phyloP scores from a whole-genome alignment of 2,113 vertebrate species.

The Rhabdornis inornatus region DNA sequence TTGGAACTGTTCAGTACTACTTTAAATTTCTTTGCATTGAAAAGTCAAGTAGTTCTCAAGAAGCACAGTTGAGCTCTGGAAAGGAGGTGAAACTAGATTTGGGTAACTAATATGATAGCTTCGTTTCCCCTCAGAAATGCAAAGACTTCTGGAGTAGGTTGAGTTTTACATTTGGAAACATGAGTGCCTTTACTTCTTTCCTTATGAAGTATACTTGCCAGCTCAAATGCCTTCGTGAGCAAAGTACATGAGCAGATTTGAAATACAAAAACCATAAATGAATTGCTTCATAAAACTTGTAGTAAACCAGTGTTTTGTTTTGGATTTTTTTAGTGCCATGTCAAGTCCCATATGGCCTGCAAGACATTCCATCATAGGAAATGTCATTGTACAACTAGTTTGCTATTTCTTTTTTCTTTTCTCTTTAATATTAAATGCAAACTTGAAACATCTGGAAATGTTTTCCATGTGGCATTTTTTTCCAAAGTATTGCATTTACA shows the following conservation, averaged over 20 bases:
- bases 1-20: constrained; percentile 35
- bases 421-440: constrained; percentile 21
- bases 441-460: constrained; percentile 65
- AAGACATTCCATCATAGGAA: constrained; percentile 24
- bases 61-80: constrained; percentile 57
- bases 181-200: constrained; percentile 76
- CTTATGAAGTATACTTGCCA: constrained; percentile 43
- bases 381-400: constrained; percentile 11
- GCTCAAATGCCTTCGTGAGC: constrained; percentile 52
- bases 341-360: not conserved
- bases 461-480: constrained; percentile 71
- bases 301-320: constrained; percentile 30
- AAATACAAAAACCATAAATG: constrained; percentile 6
- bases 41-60: constrained; percentile 57
- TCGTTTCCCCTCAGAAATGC: constrained; percentile 42
- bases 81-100: constrained; percentile 55
- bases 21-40: constrained; percentile 41
- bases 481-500: constrained; percentile 68
- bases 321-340: not conserved
- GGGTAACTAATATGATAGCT: not conserved
- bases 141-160: constrained; percentile 1
- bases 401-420: not conserved
- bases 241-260: constrained; percentile 57
- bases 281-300: constrained; percentile 26
- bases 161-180: constrained; percentile 61